Percentiles rank a stretch among this genome's conserved stretches.
phyloP scores from a whole-genome alignment of 2,888 invertebrate genomes.

The Pseudeuparius sepicola region DNA sequence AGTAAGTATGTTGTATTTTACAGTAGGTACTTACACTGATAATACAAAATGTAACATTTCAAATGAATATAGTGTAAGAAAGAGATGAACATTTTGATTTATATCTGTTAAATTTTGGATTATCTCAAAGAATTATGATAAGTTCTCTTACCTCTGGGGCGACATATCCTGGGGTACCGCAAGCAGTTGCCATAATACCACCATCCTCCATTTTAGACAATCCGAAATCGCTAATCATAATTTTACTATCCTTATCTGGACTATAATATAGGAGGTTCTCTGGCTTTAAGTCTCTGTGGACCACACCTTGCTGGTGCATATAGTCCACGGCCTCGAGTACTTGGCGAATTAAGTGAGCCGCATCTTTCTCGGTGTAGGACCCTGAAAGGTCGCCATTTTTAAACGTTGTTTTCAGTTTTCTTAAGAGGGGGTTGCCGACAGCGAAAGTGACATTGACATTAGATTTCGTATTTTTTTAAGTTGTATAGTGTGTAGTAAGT shows the following conservation, averaged over 20 bases:
- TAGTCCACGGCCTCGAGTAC: constrained; percentile 97
- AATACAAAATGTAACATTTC: too few species aligned
- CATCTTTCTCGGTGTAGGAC: constrained; percentile 98
- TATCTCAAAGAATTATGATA: too few species aligned
- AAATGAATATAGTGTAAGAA: too few species aligned
- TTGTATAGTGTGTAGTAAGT: too few species aligned
- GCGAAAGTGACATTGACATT: too few species aligned
- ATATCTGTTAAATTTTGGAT: too few species aligned
- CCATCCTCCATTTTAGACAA: constrained; percentile 98
- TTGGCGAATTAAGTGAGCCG: constrained; percentile 92
- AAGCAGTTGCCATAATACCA: constrained; percentile 98
- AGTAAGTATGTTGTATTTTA: too few species aligned
- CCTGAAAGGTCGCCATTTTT: constrained; percentile 33
- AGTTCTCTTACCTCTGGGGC: too few species aligned
- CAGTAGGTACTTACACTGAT: too few species aligned
- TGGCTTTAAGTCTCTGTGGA: constrained; percentile 93
- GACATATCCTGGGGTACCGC: constrained; percentile 98
- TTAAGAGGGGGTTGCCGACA: too few species aligned
- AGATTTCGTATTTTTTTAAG: too few species aligned
- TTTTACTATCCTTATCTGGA: constrained; percentile 96
- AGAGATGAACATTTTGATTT: too few species aligned
- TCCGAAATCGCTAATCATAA: constrained; percentile 99
- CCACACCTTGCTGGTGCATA: constrained; percentile 98
- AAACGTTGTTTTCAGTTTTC: not conserved
- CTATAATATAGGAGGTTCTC: constrained; percentile 97